Conservation (phyloP, 2,113 vertebrate species). For the Chamaetylas fuelleborni region DNA sequence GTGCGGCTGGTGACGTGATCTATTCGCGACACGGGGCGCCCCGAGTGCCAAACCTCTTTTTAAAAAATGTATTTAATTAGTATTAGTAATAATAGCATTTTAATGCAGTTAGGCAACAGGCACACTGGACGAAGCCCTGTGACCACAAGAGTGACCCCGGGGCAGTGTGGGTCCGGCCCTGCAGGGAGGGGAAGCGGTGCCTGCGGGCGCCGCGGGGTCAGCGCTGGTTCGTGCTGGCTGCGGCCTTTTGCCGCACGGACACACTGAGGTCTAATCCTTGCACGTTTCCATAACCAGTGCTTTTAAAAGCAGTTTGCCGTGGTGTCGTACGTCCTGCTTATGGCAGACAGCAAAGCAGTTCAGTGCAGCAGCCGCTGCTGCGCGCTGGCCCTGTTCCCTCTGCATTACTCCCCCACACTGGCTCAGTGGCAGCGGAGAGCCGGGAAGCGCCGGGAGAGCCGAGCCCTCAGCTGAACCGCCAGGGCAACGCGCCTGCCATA, state of each 20-base stretch:
- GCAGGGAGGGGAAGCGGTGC: no score
- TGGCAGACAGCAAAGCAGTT: neutral
- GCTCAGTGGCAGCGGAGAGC: no score
- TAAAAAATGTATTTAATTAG: no score
- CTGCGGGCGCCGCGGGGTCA: neutral
- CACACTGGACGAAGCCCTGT: no score
- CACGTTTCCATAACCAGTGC: rapidly evolving
- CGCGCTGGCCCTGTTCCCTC: no score
- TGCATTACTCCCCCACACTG: no score
- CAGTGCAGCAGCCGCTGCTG: neutral
- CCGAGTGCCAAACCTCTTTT: rapidly evolving
- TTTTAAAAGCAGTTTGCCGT: neutral
- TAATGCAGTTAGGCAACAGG: neutral
- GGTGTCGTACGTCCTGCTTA: rapidly evolving
- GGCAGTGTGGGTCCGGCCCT: neutral
- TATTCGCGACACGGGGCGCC: rapidly evolving
- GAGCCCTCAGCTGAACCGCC: neutral
- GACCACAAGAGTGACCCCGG: neutral
- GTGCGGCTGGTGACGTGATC: rapidly evolving
- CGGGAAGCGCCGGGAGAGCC: rapidly evolving
- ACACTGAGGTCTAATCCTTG: neutral
- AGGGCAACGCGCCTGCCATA: rapidly evolving
- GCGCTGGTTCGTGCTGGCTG: rapidly evolving
- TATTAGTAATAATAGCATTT: neutral
- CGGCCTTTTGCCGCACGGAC: neutral